Conservation (phyloP, 2,113 vertebrate species). For the Aramus guarauna region DNA sequence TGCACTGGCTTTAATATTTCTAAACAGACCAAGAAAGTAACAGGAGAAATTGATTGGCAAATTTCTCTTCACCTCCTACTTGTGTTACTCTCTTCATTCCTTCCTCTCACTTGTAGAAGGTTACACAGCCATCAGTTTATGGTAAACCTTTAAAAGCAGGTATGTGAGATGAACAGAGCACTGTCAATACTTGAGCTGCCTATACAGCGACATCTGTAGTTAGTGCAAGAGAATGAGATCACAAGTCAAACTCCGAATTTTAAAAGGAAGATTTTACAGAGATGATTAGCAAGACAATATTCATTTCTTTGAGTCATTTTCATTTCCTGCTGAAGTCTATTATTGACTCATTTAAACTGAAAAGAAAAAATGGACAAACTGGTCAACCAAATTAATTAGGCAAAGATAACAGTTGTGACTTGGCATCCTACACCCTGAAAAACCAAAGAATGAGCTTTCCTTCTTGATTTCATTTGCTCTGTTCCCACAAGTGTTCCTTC, state of each 20-base stretch:
- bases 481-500: neutral
- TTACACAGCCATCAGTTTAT: neutral
- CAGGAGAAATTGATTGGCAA: neutral
- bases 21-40: neutral
- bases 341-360: neutral
- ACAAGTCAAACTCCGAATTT: neutral
- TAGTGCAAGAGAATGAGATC: neutral
- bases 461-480: neutral
- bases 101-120: neutral
- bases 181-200: neutral
- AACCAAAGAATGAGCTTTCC: neutral
- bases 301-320: neutral
- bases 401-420: neutral
- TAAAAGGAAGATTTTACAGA: neutral
- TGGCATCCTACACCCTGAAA: neutral
- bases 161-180: neutral
- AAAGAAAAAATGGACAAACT: neutral
- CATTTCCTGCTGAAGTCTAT: neutral
- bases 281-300: neutral
- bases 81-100: neutral
- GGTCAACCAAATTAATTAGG: neutral
- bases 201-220: neutral
- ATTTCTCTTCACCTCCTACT: neutral
- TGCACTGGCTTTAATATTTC: neutral
- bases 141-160: neutral